Percentiles rank a stretch among this genome's conserved stretches.
These are phyloP conservation scores for Archivesica marissinica DNA, from an alignment of 1,140 invertebrate genomes.

Conservation along the genomic window DNA sequence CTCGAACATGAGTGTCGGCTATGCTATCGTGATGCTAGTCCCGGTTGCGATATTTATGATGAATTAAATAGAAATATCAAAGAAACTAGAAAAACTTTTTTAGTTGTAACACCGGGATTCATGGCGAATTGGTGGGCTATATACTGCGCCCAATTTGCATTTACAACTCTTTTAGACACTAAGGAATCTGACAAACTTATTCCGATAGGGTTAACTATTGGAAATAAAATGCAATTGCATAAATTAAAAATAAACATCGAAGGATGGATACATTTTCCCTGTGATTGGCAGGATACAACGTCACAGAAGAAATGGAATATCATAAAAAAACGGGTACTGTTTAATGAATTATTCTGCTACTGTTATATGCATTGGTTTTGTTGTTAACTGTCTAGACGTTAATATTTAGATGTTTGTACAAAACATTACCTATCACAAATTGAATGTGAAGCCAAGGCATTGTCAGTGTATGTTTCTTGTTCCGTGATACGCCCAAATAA, in stretches of 20 bases:
- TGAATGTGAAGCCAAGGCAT: too few species aligned
- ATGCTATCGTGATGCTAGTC: not conserved
- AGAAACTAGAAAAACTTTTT: not conserved
- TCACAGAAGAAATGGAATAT: not conserved
- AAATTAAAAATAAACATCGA: not conserved
- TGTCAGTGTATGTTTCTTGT: too few species aligned
- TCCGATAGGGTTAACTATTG: not conserved
- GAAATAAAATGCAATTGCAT: not conserved
- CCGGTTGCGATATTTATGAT: not conserved
- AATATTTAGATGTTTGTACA: too few species aligned
- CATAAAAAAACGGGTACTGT: not conserved
- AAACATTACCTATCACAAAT: too few species aligned
- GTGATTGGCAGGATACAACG: not conserved
- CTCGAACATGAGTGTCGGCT: too few species aligned
- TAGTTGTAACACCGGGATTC: not conserved
- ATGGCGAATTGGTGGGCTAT: not conserved
- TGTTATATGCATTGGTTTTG: too few species aligned
- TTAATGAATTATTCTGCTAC: too few species aligned
- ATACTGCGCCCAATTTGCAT: not conserved
- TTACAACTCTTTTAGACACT: not conserved
- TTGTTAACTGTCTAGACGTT: too few species aligned
- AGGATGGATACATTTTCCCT: not conserved
- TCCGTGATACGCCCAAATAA: too few species aligned
- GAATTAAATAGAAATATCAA: not conserved
- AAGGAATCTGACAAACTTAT: constrained; percentile 1